Conservation (phyloP, 2,888 invertebrate genomes). For the Chesias legatella region DNA sequence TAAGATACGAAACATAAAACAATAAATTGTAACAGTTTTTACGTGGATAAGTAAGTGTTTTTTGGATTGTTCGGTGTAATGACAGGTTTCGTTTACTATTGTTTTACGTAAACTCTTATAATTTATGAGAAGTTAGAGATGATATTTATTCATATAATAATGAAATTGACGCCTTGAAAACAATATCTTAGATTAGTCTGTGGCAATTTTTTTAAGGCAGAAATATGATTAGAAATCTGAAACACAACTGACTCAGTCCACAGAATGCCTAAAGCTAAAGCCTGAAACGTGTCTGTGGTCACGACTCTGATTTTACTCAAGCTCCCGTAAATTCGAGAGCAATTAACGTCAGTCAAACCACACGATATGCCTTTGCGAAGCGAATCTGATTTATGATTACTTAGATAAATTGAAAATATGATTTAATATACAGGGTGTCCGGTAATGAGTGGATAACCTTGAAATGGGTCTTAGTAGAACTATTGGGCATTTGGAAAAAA, state of each 20-base stretch:
- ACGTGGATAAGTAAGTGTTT: slow-evolving; percentile 21
- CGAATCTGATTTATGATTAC: no score
- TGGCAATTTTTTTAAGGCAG: no score
- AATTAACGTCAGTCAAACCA: slow-evolving; percentile 29
- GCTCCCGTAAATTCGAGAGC: slow-evolving; percentile 13
- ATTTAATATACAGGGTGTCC: no score
- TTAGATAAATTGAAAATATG: no score
- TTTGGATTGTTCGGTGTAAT: slow-evolving; percentile 14
- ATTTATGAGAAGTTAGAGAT: no score
- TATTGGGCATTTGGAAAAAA: no score
- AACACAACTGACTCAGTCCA: slow-evolving; percentile 1
- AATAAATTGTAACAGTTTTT: slow-evolving; percentile 33
- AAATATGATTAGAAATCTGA: slow-evolving; percentile 5
- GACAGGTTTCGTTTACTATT: slow-evolving; percentile 14
- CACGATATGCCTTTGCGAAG: slow-evolving; percentile 2
- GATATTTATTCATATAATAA: no score
- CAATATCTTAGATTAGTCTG: no score
- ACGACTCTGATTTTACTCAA: slow-evolving; percentile 9
- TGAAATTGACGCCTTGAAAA: no score
- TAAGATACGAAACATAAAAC: slow-evolving; percentile 31
- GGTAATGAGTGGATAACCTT: no score
- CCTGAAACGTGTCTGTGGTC: slow-evolving; percentile 10
- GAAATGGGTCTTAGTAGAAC: no score
- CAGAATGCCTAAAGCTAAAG: slow-evolving; percentile 6
- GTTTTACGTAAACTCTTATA: not conserved